Percentiles rank a stretch among this genome's conserved stretches.
Conservation (phyloP, 2,113 vertebrate genomes). For the Barnardius zonarius region DNA sequence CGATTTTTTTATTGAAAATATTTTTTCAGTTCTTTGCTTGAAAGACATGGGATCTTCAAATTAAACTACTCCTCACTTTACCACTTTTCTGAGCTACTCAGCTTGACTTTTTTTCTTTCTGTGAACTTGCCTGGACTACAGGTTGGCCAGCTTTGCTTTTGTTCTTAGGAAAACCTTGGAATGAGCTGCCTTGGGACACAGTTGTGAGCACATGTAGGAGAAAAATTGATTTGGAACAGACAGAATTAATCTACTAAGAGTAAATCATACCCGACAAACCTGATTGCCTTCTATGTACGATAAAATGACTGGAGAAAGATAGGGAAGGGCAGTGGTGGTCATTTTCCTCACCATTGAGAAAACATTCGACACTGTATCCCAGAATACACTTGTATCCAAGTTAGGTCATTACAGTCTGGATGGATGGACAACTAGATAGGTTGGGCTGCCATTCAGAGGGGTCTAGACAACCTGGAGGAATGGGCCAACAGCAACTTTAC, state of each 20-base stretch:
- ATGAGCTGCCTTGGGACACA: not conserved
- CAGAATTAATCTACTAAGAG: not conserved
- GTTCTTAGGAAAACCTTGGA: not conserved
- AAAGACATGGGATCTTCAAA: not conserved
- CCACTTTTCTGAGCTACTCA: not conserved
- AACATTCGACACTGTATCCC: not conserved
- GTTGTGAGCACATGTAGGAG: not conserved
- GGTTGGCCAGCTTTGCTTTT: not conserved
- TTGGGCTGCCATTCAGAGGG: not conserved
- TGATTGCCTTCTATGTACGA: not conserved
- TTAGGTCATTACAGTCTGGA: not conserved
- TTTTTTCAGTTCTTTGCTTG: not conserved
- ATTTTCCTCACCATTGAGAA: not conserved
- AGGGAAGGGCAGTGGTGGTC: not conserved
- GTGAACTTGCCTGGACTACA: not conserved
- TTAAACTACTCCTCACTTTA: not conserved
- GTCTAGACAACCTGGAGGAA: not conserved
- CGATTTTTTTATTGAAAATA: not conserved
- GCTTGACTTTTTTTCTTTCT: not conserved
- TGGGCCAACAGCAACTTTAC: not conserved
- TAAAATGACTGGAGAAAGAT: not conserved
- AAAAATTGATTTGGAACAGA: not conserved
- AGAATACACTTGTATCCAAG: not conserved
- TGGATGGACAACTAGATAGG: not conserved
- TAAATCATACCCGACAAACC: not conserved